Evolutionary conservation across 2,888 invertebrate genomes (phyloP).

Genomic region (Invenusta paracnida): DNA sequence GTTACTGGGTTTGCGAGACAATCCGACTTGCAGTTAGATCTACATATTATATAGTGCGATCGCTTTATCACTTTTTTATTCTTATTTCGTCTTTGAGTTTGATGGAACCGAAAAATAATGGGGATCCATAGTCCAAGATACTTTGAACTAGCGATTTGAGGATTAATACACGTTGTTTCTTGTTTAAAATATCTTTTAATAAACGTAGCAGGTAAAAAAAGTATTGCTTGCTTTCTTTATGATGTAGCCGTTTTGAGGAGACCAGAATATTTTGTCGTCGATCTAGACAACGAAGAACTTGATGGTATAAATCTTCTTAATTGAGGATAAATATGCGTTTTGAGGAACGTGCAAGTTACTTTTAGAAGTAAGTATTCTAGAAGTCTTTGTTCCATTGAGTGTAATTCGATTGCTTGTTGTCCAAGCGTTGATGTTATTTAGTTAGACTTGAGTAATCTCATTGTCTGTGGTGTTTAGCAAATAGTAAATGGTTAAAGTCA

Average conservation of each 20-base stretch:
- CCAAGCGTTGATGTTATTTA: neutral
- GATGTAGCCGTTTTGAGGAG: conserved; percentile 5
- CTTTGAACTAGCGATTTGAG: conserved; percentile 2
- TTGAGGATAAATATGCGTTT: neutral
- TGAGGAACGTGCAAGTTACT: neutral
- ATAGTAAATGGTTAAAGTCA: neutral
- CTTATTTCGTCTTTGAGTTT: conserved; percentile 8
- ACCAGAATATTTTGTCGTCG: conserved; percentile 23
- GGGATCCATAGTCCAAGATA: conserved; percentile 17
- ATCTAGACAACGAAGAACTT: neutral
- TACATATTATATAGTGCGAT: conserved; percentile 5
- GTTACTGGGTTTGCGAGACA: conserved; percentile 6
- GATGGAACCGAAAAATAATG: conserved; percentile 6
- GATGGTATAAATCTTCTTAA: conserved; percentile 15
- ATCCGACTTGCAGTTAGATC: conserved; percentile 3
- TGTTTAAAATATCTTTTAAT: conserved; percentile 26
- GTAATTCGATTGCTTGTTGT: neutral
- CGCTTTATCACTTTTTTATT: neutral
- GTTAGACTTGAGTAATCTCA: neutral
- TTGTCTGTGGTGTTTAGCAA: neutral
- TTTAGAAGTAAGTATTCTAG: neutral
- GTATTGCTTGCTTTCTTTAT: conserved; percentile 8
- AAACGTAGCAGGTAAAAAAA: conserved; percentile 9
- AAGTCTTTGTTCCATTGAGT: neutral
- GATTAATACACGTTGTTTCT: conserved; percentile 6